These are phyloP conservation scores for Oncorhynchus gorbuscha DNA, from an alignment of 2,113 vertebrate species.

Conservation along the genomic window DNA sequence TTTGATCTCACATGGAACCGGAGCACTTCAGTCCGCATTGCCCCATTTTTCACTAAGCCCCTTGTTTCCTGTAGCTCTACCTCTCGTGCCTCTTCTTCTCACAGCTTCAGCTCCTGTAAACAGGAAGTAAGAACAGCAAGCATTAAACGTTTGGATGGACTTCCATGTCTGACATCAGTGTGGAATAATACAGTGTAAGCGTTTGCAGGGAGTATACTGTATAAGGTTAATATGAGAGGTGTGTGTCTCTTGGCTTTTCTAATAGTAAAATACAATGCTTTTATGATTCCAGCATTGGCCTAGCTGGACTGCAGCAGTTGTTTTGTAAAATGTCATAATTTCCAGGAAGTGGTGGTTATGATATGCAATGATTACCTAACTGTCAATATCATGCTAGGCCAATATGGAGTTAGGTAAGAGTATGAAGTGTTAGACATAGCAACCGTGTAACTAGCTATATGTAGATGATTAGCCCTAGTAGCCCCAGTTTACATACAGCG, in stretches of 20 bases:
- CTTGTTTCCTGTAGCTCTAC: constrained; percentile 10
- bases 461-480: constrained; percentile 85
- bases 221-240: background rate
- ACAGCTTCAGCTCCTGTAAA: constrained; percentile 39
- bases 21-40: constrained; percentile 62
- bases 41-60: constrained; percentile 58
- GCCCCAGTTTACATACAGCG: constrained; percentile 67
- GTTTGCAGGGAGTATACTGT: background rate
- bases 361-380: no score
- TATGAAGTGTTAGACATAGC: no score
- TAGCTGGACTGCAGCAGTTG: no score
- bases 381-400: no score
- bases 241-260: no score
- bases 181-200: background rate
- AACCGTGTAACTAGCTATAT: constrained; percentile 52
- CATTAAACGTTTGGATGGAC: constrained; percentile 11
- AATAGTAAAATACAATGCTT: no score
- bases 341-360: no score
- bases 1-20: constrained; percentile 58
- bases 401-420: no score
- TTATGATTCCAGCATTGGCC: no score
- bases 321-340: no score
- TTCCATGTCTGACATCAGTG: background rate
- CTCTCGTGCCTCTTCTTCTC: constrained; percentile 18
- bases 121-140: constrained; percentile 22